A percentile compares a stretch with the other conserved stretches of the same genome.
phyloP scores from a whole-genome alignment of 2,797 vertebrate species.

The Geotrypetes seraphini region DNA sequence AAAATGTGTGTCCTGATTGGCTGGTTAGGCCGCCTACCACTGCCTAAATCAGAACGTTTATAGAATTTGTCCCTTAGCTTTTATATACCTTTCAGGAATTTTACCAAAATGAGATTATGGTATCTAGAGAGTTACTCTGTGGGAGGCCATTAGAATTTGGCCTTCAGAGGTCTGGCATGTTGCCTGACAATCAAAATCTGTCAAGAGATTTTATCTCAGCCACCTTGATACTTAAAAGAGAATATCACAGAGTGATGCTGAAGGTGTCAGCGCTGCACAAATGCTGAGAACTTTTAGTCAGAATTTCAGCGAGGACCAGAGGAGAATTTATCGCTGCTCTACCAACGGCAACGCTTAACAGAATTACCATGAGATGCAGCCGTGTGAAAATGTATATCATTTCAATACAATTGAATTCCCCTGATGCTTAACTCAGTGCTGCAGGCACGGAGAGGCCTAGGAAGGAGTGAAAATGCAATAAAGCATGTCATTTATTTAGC shows the following conservation, averaged over 20 bases:
- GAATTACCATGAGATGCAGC: constrained; percentile 51
- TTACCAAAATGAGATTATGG: too few relatives aligned
- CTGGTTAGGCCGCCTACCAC: too few relatives aligned
- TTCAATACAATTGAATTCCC: constrained; percentile 59
- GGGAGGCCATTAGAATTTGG: neutral
- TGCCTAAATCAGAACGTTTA: too few relatives aligned
- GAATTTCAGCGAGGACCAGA: neutral
- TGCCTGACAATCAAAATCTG: neutral
- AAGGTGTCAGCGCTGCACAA: neutral
- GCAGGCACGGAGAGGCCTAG: constrained; percentile 25
- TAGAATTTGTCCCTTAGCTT: too few relatives aligned
- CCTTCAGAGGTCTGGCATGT: neutral
- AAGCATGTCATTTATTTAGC: constrained; percentile 64
- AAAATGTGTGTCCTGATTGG: too few relatives aligned
- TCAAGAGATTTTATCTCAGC: neutral
- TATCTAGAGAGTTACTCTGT: too few relatives aligned
- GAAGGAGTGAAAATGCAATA: constrained; percentile 57
- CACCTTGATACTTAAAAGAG: neutral
- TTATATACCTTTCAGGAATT: too few relatives aligned
- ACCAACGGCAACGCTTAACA: constrained; percentile 30
- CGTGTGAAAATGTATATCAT: constrained; percentile 66
- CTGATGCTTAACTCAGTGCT: constrained; percentile 58
- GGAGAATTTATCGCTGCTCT: neutral
- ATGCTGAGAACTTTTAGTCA: neutral
- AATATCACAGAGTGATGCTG: neutral